These are phyloP conservation scores for Meda fulgida DNA, from an alignment of 2,797 vertebrate species.

Conservation along the genomic window DNA sequence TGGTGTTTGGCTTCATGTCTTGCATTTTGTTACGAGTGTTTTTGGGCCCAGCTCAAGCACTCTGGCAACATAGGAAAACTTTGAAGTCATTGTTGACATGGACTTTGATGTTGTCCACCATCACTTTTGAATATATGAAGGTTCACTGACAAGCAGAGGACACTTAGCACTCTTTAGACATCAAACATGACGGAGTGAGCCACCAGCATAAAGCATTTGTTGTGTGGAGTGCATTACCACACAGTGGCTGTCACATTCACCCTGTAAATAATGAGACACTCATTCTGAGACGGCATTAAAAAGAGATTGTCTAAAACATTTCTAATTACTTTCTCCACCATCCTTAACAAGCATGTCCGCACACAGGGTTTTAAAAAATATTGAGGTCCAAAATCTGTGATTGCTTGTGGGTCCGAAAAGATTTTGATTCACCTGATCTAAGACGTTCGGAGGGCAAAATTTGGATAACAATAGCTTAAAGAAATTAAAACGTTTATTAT, in stretches of 20 bases:
- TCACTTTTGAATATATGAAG: slow-evolving; percentile 48
- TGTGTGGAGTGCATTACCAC: slow-evolving; percentile 60
- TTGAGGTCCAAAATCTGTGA: not conserved
- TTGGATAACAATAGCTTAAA: too few relatives aligned
- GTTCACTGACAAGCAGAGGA: slow-evolving; percentile 53
- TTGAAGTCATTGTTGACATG: slow-evolving; percentile 50
- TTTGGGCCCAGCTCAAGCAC: slow-evolving; percentile 10
- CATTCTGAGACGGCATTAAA: slow-evolving; percentile 26
- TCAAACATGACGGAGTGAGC: slow-evolving; percentile 34
- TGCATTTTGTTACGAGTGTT: not conserved
- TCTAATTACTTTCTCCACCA: slow-evolving; percentile 60
- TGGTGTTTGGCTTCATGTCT: slow-evolving; percentile 15
- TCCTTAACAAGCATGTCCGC: slow-evolving; percentile 49
- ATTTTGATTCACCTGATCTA: not conserved
- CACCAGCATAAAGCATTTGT: slow-evolving; percentile 25
- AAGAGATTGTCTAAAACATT: slow-evolving; percentile 40
- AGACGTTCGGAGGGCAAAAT: too few relatives aligned
- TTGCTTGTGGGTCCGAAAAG: not conserved
- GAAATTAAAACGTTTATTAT: too few relatives aligned
- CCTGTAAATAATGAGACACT: slow-evolving; percentile 56
- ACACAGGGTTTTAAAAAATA: not conserved
- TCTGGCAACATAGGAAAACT: slow-evolving; percentile 19
- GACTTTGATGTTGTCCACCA: slow-evolving; percentile 54
- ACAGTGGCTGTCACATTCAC: slow-evolving; percentile 62
- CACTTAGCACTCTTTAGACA: slow-evolving; percentile 29